Evolutionary conservation across 2,888 invertebrate species (phyloP).

Genomic region (Andrena bucephala): DNA sequence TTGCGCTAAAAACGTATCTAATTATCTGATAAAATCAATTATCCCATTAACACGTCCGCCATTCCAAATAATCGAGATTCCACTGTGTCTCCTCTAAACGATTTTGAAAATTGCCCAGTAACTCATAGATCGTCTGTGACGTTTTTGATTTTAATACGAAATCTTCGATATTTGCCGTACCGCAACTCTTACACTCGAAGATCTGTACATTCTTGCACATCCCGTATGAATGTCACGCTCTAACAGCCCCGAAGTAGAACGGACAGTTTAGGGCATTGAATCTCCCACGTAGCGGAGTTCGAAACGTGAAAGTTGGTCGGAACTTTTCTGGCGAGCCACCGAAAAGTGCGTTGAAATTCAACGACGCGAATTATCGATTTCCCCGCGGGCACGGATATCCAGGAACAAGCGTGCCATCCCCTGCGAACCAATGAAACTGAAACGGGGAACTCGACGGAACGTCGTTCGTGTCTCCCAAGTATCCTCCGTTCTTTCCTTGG

Average conservation of each 20-base stretch:
- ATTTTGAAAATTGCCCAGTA: not conserved
- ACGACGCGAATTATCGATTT: not conserved
- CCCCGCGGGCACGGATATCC: not conserved
- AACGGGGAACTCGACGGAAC: not conserved
- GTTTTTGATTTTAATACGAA: constrained; percentile 17
- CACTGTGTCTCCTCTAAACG: not conserved
- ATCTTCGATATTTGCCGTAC: not conserved
- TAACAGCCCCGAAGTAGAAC: too few species aligned
- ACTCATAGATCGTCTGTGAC: not conserved
- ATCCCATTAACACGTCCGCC: too few species aligned
- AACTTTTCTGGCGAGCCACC: not conserved
- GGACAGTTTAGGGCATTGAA: not conserved
- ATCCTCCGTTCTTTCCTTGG: constrained; percentile 47
- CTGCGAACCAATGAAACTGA: not conserved
- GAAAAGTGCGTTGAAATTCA: constrained; percentile 4
- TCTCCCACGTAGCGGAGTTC: constrained; percentile 12
- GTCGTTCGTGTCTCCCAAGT: not conserved
- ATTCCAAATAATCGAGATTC: too few species aligned
- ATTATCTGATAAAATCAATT: too few species aligned
- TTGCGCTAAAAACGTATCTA: too few species aligned
- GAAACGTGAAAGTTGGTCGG: constrained; percentile 1
- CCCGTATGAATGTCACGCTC: too few species aligned
- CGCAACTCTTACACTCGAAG: too few species aligned
- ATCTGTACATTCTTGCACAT: too few species aligned
- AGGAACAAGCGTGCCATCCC: not conserved